Base-by-base conservation (phyloP, 2,888 invertebrate species). In the Polydrusus cervinus region DNA sequence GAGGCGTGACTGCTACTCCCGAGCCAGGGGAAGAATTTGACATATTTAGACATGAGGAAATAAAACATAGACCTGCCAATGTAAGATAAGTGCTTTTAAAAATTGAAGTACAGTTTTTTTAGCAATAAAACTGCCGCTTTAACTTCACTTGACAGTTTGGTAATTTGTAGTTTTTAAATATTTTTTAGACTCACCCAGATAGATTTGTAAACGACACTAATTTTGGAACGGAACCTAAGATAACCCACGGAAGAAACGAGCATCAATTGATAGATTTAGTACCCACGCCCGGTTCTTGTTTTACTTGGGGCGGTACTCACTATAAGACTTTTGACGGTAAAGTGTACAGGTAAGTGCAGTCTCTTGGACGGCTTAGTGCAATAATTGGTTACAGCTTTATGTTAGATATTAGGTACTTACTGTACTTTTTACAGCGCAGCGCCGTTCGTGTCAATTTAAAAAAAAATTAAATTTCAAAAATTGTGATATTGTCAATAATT, bases 311-410 rank as follows among this genome's bases (percentile, higher is more conserved):
- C 25, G 94, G 93, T 40, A 89, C 90, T 14, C 95, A 96, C 86
- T 93, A 93, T 81, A 94, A 95, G 85, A 95, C 96, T 0, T 96
- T 96, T 82, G 96, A 97, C 87, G 95, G 95, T 8, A 90, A 91
- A 81, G 90, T 95, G 60, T 93, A 91, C 82, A 92, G 92, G 93
- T 93, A 87, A 18, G 69, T 30, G n/a, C n/a, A n/a, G n/a, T n/a
- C n/a, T n/a, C n/a, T n/a, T n/a, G n/a, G n/a, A n/a, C n/a, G n/a
- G n/a, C n/a, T n/a, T n/a, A n/a, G n/a, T n/a, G n/a, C n/a, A n/a
- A n/a, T n/a, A n/a, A n/a, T n/a, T n/a, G n/a, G n/a, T n/a, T n/a
- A n/a, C n/a, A n/a, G n/a, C n/a, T n/a, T n/a, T n/a, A n/a, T n/a
- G n/a, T n/a, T n/a, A n/a, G n/a, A n/a, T n/a, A n/a, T n/a, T n/a